These are phyloP conservation scores for Caenorhabditis imperialis DNA, from an alignment of 2,888 invertebrate genomes.

Conservation along the genomic window DNA sequence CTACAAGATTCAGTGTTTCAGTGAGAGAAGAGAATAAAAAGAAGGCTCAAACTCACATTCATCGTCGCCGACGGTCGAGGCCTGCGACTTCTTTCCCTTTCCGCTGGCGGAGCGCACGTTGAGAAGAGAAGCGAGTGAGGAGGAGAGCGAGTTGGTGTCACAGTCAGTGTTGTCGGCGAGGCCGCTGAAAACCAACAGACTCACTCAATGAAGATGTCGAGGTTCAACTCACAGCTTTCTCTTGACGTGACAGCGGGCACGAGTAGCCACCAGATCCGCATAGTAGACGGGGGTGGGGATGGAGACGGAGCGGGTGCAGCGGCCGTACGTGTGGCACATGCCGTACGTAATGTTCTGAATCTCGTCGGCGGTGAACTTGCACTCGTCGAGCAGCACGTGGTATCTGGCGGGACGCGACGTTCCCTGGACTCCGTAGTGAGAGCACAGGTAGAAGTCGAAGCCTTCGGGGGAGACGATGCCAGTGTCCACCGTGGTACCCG, in stretches of 20 bases:
- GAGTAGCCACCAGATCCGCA: conserved; percentile 73
- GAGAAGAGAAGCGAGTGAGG: conserved; percentile 60
- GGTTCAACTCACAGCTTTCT: conserved; percentile 69
- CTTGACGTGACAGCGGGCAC: conserved; percentile 75
- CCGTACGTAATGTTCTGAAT: conserved; percentile 73
- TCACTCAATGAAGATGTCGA: not conserved
- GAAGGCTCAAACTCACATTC: not conserved
- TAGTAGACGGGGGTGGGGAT: conserved; percentile 75
- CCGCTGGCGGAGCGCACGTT: conserved; percentile 46
- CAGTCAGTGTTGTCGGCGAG: conserved; percentile 47
- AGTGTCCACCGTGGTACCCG: conserved; percentile 74
- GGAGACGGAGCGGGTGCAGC: conserved; percentile 73
- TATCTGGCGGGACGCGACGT: conserved; percentile 76
- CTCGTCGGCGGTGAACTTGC: conserved; percentile 73
- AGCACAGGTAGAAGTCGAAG: conserved; percentile 76
- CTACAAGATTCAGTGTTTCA: conserved; percentile 1
- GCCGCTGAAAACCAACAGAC: conserved; percentile 31
- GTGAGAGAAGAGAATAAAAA: not conserved
- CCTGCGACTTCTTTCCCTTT: conserved; percentile 29
- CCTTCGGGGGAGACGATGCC: conserved; percentile 71
- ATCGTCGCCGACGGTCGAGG: conserved; percentile 7
- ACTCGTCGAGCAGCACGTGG: conserved; percentile 74
- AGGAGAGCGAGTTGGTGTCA: conserved; percentile 53
- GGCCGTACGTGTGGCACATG: conserved; percentile 75
- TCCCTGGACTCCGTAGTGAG: conserved; percentile 74